Conservation (phyloP, 1,140 invertebrate genomes). For the Panulirus ornatus region DNA sequence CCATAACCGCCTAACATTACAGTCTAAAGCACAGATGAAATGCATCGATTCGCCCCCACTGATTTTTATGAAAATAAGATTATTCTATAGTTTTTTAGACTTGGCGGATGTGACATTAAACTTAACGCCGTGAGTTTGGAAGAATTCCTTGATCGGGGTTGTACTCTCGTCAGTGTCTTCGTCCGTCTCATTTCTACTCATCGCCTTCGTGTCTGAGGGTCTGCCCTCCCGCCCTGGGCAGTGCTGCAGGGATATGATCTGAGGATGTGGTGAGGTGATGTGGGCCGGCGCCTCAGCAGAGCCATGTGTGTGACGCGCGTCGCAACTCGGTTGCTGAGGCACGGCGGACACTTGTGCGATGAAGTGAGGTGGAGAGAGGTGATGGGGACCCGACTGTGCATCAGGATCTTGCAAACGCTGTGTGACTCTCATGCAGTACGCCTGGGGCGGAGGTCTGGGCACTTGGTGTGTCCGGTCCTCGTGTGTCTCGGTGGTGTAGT, state of each 20-base stretch:
- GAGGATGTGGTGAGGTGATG: background rate
- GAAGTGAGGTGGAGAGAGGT: too few relatives aligned
- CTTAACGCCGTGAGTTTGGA: constrained; percentile 44
- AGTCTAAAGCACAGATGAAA: too few relatives aligned
- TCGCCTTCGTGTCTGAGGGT: background rate
- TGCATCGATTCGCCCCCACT: too few relatives aligned
- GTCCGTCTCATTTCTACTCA: constrained; percentile 46
- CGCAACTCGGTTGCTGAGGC: too few relatives aligned
- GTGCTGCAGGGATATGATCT: background rate
- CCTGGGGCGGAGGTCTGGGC: background rate
- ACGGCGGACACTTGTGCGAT: too few relatives aligned
- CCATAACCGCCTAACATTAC: too few relatives aligned
- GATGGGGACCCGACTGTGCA: too few relatives aligned
- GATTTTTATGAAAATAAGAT: background rate
- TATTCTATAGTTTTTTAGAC: constrained; percentile 51
- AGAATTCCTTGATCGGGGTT: constrained; percentile 61
- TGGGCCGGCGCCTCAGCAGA: background rate
- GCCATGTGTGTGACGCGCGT: too few relatives aligned
- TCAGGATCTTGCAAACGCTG: background rate
- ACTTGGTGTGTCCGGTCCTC: background rate
- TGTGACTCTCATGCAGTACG: background rate
- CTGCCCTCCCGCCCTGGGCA: constrained; percentile 4
- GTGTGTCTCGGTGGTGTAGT: background rate
- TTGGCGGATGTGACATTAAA: constrained; percentile 55
- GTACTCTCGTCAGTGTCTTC: constrained; percentile 67